Evolutionary conservation across 2,797 vertebrate genomes (phyloP).

Genomic region (Lepilemur ruficaudatus): DNA sequence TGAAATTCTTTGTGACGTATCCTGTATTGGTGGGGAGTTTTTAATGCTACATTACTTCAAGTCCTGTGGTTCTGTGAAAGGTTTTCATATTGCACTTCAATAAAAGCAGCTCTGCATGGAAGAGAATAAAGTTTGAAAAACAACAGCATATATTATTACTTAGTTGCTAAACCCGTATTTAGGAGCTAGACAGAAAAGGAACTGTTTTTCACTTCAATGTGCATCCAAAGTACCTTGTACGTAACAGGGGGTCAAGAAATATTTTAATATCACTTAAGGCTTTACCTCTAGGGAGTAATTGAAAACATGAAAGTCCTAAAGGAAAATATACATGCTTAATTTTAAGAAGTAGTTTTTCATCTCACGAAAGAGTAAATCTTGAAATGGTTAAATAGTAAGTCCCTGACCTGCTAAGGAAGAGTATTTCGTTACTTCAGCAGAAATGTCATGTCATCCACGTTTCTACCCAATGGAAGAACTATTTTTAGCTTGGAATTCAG

Average conservation of each 20-base stretch:
- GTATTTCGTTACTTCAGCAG: neutral
- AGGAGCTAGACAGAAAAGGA: neutral
- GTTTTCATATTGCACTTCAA: neutral
- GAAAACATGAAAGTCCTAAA: neutral
- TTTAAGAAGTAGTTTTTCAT: neutral
- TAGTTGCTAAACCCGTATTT: neutral
- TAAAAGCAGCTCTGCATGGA: neutral
- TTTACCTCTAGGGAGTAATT: neutral
- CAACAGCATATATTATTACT: neutral
- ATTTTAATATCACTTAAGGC: neutral
- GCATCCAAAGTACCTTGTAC: neutral
- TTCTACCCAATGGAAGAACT: neutral
- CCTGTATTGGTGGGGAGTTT: neutral
- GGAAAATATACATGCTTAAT: neutral
- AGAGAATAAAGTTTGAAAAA: neutral
- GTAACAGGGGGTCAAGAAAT: neutral
- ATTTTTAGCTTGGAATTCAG: neutral
- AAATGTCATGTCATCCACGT: neutral
- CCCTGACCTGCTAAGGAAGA: neutral
- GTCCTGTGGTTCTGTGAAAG: neutral
- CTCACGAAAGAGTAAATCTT: neutral
- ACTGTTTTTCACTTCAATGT: neutral
- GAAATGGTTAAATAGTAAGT: neutral
- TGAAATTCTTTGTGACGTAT: neutral
- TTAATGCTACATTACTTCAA: neutral